Conservation (phyloP, 2,797 vertebrate genomes). For the Heteromormyrus szaboi region DNA sequence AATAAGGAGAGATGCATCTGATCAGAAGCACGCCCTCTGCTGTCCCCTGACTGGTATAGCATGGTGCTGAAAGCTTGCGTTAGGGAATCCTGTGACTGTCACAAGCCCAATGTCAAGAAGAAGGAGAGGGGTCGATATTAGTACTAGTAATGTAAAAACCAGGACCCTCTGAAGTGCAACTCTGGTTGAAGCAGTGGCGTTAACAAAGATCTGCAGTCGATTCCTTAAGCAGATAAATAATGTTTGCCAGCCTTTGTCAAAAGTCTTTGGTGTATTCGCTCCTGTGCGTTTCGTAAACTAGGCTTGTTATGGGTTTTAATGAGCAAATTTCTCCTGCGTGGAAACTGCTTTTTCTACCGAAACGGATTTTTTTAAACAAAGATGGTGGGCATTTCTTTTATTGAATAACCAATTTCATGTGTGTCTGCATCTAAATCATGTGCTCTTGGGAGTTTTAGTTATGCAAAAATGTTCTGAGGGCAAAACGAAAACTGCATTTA, state of each 20-base stretch:
- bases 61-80: background rate
- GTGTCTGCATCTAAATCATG: background rate
- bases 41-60: background rate
- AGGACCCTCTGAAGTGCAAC: background rate
- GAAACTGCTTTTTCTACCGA: background rate
- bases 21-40: background rate
- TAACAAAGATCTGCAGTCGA: background rate
- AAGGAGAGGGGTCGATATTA: background rate
- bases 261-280: background rate
- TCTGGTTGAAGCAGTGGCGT: background rate
- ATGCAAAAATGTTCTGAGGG: background rate
- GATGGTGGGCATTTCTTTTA: background rate
- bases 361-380: background rate
- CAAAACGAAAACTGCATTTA: background rate
- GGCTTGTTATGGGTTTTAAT: background rate
- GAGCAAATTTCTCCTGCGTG: background rate
- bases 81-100: background rate
- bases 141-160: background rate
- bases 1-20: slow-evolving; percentile 20
- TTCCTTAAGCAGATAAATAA: background rate
- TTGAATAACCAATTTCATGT: background rate
- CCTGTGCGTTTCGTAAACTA: background rate
- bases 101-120: background rate
- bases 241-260: background rate
- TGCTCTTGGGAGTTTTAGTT: background rate